Evolutionary conservation across 1,140 invertebrate genomes (phyloP), one percentile per base, ranked within the genome.

Genomic region (Euwallacea similis): DNA sequence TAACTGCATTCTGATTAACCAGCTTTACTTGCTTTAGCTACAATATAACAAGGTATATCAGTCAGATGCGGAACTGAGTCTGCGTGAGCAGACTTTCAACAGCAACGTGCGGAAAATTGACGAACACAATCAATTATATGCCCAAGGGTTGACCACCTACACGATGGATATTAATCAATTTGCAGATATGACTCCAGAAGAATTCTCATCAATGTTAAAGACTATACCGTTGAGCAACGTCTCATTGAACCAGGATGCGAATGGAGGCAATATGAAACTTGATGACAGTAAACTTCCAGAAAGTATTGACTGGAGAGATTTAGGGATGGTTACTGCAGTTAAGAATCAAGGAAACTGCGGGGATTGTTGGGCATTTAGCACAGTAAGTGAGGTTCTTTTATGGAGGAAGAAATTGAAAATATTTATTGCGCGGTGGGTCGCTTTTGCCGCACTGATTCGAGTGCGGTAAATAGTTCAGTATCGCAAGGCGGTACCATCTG

Each of bases 311-410:
- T 98, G 96, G 96, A 87, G 91, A 75, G 78, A 85, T 55, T 83
- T 90, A 71, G 94, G 94, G 47, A 91, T 91, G 71, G 94, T 98
- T 16, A 97, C 94, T 13, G 86, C 85, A 2, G 86, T 98, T 41
- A 97, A 97, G 83, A 90, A 97, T 85, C 95, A 98, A 86, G 93
- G 90, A 54, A 86, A 89, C 78, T 97, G 95, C 83, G 95, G 94
- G 70, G 93, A 92, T 9, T 97, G 94, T 84, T 97, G 94, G 94
- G 88, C 94, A 56, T 97, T 97, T 84, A 92, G 91, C 64, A 81
- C 89, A 8, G 88, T 91, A 79, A 86, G 85, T 84, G 69, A 54
- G 41, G 33, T 33, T 33, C 4, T 33, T 33, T 33, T 63, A 47
- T 71, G 55, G 4, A 43, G 42, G 77, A 41, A 74, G 69, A 63